Percentiles rank a stretch among this genome's conserved stretches.
phyloP scores from a whole-genome alignment of 2,888 invertebrate species.

The Tetranychus piercei region DNA sequence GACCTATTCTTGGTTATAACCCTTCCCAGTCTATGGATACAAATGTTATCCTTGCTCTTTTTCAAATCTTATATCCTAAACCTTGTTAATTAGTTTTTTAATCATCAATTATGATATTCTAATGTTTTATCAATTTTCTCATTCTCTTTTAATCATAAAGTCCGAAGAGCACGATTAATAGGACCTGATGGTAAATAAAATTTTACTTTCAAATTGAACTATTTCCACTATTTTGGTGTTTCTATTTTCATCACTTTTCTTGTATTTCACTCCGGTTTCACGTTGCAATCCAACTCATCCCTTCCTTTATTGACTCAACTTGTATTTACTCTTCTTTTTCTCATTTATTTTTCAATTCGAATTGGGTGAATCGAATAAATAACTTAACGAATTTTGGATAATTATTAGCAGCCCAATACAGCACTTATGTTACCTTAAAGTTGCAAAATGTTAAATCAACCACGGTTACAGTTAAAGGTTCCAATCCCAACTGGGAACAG shows the following conservation, averaged over 20 bases:
- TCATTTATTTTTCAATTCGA: not conserved
- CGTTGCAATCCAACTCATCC: constrained; percentile 14
- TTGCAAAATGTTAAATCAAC: constrained; percentile 95
- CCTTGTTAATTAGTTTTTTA: no score
- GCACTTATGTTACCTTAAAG: constrained; percentile 88
- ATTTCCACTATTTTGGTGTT: not conserved
- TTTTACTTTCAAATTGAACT: constrained; percentile 8
- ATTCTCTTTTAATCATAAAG: constrained; percentile 27
- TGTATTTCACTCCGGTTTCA: constrained; percentile 5
- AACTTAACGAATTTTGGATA: constrained; percentile 36
- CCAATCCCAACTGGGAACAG: constrained; percentile 91
- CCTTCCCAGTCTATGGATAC: not conserved
- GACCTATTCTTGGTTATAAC: not conserved
- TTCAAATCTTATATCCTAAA: no score
- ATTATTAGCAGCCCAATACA: constrained; percentile 45
- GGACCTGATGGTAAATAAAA: constrained; percentile 30
- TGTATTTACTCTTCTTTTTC: not conserved
- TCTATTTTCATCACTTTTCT: constrained; percentile 15
- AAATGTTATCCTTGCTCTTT: no score
- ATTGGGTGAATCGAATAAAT: not conserved
- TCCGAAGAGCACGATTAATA: constrained; percentile 34
- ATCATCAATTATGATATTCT: not conserved
- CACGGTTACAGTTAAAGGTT: constrained; percentile 86
- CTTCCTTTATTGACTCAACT: constrained; percentile 6
- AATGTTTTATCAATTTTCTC: not conserved